A percentile compares a stretch with the other conserved stretches of the same genome.
Conservation (phyloP, 2,113 vertebrate genomes). For the Python bivittatus region DNA sequence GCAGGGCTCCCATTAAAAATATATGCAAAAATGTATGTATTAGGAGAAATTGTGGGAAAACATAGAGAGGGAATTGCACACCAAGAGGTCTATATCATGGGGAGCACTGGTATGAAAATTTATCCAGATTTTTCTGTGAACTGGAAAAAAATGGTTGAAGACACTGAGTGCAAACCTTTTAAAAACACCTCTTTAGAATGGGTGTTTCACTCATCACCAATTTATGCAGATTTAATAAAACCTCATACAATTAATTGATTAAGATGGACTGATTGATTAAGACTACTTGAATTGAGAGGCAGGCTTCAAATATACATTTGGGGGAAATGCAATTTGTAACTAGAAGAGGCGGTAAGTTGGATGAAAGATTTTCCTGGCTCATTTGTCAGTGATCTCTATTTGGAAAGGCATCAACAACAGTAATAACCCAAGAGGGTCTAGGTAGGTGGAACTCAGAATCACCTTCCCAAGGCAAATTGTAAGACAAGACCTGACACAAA, state of each 20-base stretch:
- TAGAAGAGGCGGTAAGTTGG: background rate
- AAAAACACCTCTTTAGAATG: background rate
- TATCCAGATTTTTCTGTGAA: background rate
- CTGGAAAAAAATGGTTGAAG: background rate
- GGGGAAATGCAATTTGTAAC: background rate
- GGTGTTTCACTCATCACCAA: background rate
- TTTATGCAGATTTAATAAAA: conserved; percentile 6
- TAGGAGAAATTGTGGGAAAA: background rate
- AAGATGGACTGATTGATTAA: background rate
- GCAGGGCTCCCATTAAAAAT: background rate
- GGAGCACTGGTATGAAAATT: background rate
- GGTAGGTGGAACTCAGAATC: background rate
- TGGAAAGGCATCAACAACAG: background rate
- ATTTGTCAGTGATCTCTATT: background rate
- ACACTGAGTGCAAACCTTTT: background rate
- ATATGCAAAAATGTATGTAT: background rate
- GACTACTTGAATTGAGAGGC: background rate
- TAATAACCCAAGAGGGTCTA: background rate
- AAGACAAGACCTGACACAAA: conserved; percentile 14
- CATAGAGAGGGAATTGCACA: background rate
- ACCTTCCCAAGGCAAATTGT: conserved; percentile 8
- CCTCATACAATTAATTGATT: background rate
- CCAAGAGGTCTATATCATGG: background rate
- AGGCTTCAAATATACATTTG: background rate
- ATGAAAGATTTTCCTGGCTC: background rate